Conservation (phyloP, 2,888 invertebrate species). For the Carpatolechia fugitivella region DNA sequence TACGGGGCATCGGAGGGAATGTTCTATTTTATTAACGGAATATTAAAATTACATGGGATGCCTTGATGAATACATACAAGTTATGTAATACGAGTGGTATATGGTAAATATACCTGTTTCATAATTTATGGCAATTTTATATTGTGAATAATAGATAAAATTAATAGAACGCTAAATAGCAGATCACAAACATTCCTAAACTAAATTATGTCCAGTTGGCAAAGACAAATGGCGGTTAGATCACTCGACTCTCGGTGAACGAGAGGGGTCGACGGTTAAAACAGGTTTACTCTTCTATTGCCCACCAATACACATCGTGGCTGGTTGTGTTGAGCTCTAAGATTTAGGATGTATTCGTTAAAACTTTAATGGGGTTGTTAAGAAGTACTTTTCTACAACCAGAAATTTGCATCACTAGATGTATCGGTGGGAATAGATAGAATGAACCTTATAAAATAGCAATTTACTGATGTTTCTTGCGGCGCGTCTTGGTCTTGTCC, state of each 20-base stretch:
- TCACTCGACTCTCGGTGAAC: conserved; percentile 63
- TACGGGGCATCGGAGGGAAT: conserved; percentile 54
- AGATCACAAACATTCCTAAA: conserved; percentile 74
- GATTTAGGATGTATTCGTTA: no score
- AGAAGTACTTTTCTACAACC: no score
- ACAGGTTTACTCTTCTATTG: conserved; percentile 17
- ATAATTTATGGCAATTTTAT: conserved; percentile 61
- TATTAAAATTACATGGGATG: conserved; percentile 32
- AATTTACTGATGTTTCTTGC: conserved; percentile 73
- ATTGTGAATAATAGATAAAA: conserved; percentile 66
- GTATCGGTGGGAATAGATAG: background rate
- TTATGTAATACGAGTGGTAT: conserved; percentile 20
- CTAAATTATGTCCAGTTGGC: conserved; percentile 75
- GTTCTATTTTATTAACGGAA: background rate
- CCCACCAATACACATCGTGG: conserved; percentile 4
- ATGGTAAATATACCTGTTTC: conserved; percentile 14
- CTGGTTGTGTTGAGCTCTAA: no score
- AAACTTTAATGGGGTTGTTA: no score
- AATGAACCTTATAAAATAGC: conserved; percentile 38
- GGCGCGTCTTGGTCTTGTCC: conserved; percentile 77
- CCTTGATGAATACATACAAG: conserved; percentile 19
- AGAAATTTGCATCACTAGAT: background rate
- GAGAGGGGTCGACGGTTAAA: conserved; percentile 56
- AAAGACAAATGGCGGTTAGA: conserved; percentile 74
- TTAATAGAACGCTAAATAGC: conserved; percentile 70